A percentile compares a stretch with the other conserved stretches of the same genome.
Evolutionary conservation across 2,113 vertebrate genomes (phyloP).

Genomic region (Ageneiosus marmoratus): DNA sequence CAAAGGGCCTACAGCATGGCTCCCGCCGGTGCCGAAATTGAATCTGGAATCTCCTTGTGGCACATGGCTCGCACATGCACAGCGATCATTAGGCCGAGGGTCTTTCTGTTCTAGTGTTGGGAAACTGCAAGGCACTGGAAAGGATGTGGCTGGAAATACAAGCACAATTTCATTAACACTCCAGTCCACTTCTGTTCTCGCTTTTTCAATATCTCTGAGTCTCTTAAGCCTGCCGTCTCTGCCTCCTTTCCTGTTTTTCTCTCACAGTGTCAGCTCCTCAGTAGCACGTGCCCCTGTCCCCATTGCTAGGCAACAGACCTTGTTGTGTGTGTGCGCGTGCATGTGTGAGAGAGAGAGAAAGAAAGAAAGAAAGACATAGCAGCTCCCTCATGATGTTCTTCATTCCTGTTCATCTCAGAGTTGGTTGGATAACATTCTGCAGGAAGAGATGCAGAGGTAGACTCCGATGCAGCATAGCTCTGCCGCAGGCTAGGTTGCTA

Average conservation of each 20-base stretch:
- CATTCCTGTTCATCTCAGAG: slow-evolving; percentile 40
- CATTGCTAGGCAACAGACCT: slow-evolving; percentile 79
- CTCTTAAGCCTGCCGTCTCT: neutral
- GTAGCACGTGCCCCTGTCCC: slow-evolving; percentile 74
- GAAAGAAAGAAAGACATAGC: slow-evolving; percentile 49
- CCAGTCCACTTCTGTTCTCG: slow-evolving; percentile 36
- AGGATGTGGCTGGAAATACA: slow-evolving; percentile 60
- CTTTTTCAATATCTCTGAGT: slow-evolving; percentile 38
- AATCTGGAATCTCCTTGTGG: slow-evolving; percentile 20
- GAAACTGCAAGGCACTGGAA: slow-evolving; percentile 47
- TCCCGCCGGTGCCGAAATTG: neutral
- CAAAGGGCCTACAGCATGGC: slow-evolving; percentile 12
- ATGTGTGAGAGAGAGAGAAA: slow-evolving; percentile 62
- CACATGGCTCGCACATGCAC: neutral
- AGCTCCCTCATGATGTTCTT: slow-evolving; percentile 60
- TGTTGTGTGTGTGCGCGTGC: slow-evolving; percentile 51
- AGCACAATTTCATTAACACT: slow-evolving; percentile 58
- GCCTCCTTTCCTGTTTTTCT: slow-evolving; percentile 7
- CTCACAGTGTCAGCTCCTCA: slow-evolving; percentile 58
- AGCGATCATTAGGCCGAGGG: neutral
- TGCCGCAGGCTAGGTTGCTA: slow-evolving; percentile 22
- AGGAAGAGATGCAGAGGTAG: slow-evolving; percentile 53
- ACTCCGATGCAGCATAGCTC: slow-evolving; percentile 24
- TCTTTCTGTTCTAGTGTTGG: neutral
- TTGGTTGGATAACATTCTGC: slow-evolving; percentile 50